Percentiles rank a stretch among this genome's conserved stretches.
These are phyloP conservation scores for Glyptemys insculpta DNA, from an alignment of 2,797 vertebrate genomes.

Conservation along the genomic window DNA sequence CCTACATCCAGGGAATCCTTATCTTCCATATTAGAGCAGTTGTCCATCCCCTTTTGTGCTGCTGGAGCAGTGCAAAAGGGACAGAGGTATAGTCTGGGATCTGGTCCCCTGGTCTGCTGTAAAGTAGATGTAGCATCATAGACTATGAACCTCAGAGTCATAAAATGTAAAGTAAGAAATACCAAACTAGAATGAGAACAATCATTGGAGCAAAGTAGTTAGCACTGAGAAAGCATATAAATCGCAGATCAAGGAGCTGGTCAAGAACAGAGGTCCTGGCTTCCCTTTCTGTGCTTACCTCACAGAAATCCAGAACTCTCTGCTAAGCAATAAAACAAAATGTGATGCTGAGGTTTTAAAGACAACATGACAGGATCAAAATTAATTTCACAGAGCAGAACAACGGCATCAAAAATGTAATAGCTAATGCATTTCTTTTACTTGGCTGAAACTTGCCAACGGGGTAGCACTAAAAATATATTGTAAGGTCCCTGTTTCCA, in stretches of 20 bases:
- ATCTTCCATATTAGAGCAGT: accelerated
- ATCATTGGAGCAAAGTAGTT: background rate
- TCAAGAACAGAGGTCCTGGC: background rate
- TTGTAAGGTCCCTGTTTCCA: background rate
- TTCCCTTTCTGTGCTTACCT: slow-evolving; percentile 18
- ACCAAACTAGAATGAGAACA: background rate
- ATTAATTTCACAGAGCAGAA: background rate
- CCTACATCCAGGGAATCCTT: accelerated
- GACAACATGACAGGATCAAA: background rate
- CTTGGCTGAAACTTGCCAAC: background rate
- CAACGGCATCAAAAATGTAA: background rate
- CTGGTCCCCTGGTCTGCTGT: accelerated
- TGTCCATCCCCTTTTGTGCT: accelerated
- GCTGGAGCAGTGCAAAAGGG: accelerated
- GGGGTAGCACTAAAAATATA: accelerated
- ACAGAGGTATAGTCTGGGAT: background rate
- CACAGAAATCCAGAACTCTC: background rate
- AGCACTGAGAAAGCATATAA: background rate
- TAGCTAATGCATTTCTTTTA: background rate
- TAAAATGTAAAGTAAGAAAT: background rate
- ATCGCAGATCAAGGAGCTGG: background rate
- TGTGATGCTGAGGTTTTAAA: background rate
- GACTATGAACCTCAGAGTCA: background rate
- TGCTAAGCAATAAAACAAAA: slow-evolving; percentile 52
- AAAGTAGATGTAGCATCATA: background rate